These are phyloP conservation scores for Sus scrofa DNA, from an alignment of 2,113 vertebrate genomes.

Conservation along the genomic window T2T-Sscrofa CM000817.6:25817001-25817500, in stretches of 20 bases:
- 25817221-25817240: neutral
- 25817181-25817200: neutral
- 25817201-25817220: neutral
- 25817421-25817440: neutral
- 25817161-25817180: neutral
- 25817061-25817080: neutral
- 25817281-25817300: neutral
- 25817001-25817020: no score
- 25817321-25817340: neutral
- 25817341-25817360: neutral
- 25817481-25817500: neutral
- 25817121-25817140: neutral
- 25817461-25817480: neutral
- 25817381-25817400: neutral
- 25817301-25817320: neutral
- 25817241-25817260: neutral
- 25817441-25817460: neutral
- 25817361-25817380: neutral
- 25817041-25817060: neutral
- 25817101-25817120: conserved; percentile 11
- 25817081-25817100: neutral
- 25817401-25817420: neutral
- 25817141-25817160: neutral
- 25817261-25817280: neutral
- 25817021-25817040: neutral